Percentiles rank a stretch among this genome's conserved stretches.
phyloP scores from a whole-genome alignment of 2,113 vertebrate species.

The Eurypyga helias region DNA sequence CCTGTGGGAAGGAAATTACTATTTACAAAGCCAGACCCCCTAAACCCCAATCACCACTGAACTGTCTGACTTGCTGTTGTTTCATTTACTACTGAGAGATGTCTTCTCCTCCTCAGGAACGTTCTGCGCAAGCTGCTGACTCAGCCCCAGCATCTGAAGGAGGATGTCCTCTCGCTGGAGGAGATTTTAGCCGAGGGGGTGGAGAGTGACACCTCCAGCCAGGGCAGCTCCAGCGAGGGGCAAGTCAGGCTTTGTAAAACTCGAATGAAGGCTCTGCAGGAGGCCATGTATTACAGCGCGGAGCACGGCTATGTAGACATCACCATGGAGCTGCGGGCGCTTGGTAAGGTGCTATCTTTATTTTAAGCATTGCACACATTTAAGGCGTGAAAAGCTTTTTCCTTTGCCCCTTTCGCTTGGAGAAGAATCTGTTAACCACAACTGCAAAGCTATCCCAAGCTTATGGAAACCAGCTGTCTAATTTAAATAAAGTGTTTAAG shows the following conservation, averaged over 20 bases:
- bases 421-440: neutral
- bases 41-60: neutral
- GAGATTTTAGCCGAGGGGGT: constrained; percentile 97
- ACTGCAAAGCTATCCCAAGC: neutral
- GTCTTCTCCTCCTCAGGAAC: constrained; percentile 79
- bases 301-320: constrained; percentile 97
- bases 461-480: neutral
- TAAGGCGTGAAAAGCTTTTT: neutral
- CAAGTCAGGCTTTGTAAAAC: constrained; percentile 87
- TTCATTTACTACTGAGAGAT: accelerated
- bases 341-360: constrained; percentile 78
- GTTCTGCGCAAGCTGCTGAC: constrained; percentile 94
- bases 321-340: constrained; percentile 92
- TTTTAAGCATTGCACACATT: accelerated
- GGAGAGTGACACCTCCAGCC: constrained; percentile 80
- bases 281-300: constrained; percentile 96
- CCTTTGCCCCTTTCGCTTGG: neutral
- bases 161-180: constrained; percentile 94
- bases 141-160: constrained; percentile 91
- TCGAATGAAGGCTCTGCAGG: constrained; percentile 92
- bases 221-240: constrained; percentile 75
- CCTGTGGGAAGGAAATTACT: neutral
- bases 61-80: neutral
- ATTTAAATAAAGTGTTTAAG: neutral
- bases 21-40: neutral